Conservation (phyloP, 2,888 invertebrate genomes). For the Beris chalybata region DNA sequence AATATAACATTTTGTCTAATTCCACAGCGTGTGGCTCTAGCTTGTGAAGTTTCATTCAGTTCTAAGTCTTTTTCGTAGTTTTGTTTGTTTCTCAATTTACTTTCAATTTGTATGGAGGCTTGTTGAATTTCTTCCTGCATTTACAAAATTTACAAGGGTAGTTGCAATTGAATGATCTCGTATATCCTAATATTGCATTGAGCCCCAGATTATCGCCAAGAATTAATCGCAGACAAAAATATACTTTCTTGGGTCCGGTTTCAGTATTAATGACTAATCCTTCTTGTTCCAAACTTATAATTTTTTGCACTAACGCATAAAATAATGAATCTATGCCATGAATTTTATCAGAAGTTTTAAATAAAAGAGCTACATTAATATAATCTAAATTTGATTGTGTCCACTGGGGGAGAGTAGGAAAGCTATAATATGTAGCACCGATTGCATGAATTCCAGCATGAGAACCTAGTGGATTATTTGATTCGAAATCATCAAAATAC, state of each 20-base stretch:
- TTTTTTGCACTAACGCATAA: constrained; percentile 14
- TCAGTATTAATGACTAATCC: constrained; percentile 17
- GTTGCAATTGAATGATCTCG: constrained; percentile 21
- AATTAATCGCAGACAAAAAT: constrained; percentile 20
- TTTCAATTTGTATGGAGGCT: neutral
- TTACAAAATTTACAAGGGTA: constrained; percentile 20
- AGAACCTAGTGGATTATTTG: constrained; percentile 19
- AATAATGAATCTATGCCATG: neutral
- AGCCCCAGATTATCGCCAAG: constrained; percentile 32
- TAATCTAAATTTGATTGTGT: neutral
- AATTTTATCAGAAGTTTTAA: constrained; percentile 6
- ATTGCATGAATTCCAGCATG: constrained; percentile 2
- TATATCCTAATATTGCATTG: constrained; percentile 23
- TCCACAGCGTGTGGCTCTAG: constrained; percentile 9
- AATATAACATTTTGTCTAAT: constrained; percentile 28
- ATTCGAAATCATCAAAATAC: constrained; percentile 29
- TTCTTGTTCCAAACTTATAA: constrained; percentile 8
- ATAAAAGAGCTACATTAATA: constrained; percentile 4
- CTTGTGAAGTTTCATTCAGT: neutral
- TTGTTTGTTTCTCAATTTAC: neutral
- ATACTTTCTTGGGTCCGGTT: neutral
- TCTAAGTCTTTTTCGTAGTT: constrained; percentile 19
- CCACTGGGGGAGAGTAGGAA: constrained; percentile 16
- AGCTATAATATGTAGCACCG: constrained; percentile 14
- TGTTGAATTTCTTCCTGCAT: constrained; percentile 4